Percentiles rank a stretch among this genome's conserved stretches.
phyloP scores from a whole-genome alignment of 2,888 invertebrate genomes.

The Scaeva pyrastri region DNA sequence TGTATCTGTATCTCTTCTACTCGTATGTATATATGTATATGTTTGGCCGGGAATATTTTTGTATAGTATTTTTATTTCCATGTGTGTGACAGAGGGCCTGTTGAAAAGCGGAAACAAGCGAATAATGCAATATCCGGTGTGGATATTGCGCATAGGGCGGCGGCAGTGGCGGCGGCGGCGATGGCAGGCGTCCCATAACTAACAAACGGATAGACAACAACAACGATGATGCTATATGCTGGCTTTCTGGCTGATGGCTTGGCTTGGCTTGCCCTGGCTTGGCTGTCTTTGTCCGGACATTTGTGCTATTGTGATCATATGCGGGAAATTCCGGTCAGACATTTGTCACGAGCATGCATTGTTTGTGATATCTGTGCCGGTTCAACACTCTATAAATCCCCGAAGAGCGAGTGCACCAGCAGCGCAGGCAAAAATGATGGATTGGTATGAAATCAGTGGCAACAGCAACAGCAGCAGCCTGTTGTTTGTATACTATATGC shows the following conservation, averaged over 20 bases:
- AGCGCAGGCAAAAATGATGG: conserved; percentile 28
- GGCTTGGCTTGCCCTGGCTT: too few relatives aligned
- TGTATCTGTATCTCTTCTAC: neutral
- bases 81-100: conserved; percentile 18
- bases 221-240: neutral
- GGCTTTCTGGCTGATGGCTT: too few relatives aligned
- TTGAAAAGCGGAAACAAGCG: conserved; percentile 66
- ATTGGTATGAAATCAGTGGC: conserved; percentile 26
- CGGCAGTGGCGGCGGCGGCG: neutral
- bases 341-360: conserved; percentile 50
- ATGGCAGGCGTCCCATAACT: neutral
- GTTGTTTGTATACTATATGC: conserved; percentile 5
- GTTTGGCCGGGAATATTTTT: conserved; percentile 15
- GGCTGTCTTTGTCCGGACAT: conserved; percentile 23
- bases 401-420: neutral
- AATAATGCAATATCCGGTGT: conserved; percentile 72
- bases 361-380: conserved; percentile 35
- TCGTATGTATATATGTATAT: neutral
- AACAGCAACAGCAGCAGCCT: conserved; percentile 8
- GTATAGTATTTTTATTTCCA: conserved; percentile 3
- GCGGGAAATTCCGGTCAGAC: conserved; percentile 45
- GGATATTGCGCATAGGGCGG: conserved; percentile 51
- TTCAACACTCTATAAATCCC: conserved; percentile 49
- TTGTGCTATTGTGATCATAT: conserved; percentile 45
- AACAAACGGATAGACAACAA: neutral